phyloP scores from a whole-genome alignment of 2,113 vertebrate genomes.

The Opisthocomus hoazin region DNA sequence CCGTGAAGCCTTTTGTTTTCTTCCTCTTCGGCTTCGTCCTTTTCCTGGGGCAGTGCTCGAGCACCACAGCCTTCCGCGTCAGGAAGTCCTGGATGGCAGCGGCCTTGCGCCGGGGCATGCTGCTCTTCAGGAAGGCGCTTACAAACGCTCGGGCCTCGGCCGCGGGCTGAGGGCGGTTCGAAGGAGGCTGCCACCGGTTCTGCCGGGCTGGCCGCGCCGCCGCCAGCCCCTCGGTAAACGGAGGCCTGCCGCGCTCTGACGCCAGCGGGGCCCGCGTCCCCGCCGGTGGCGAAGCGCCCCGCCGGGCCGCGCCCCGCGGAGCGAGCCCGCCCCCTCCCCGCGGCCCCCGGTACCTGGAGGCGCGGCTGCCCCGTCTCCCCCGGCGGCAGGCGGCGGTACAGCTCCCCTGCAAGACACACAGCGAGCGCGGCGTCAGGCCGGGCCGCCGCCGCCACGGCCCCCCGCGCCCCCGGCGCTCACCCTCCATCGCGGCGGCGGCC shows the following conservation, averaged over 20 bases:
- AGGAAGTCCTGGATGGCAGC: conserved; percentile 56
- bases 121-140: conserved; percentile 77
- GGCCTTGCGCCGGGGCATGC: conserved; percentile 30
- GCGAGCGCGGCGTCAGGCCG: background rate
- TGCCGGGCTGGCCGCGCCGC: too few species aligned
- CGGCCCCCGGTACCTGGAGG: conserved; percentile 13
- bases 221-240: too few species aligned
- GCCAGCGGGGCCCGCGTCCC: too few species aligned
- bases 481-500: background rate
- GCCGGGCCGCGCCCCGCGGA: too few species aligned
- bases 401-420: background rate
- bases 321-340: too few species aligned
- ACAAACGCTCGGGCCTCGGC: conserved; percentile 77
- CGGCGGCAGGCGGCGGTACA: conserved; percentile 15
- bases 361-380: background rate
- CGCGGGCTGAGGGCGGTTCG: too few species aligned
- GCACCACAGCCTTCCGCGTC: conserved; percentile 79
- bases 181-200: too few species aligned
- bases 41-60: conserved; percentile 68
- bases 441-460: background rate
- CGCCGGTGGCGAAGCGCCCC: too few species aligned
- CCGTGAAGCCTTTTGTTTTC: conserved; percentile 75
- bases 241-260: too few species aligned
- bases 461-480: background rate
- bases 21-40: conserved; percentile 57